These are phyloP conservation scores for Lysiphlebus fabarum DNA, from an alignment of 1,140 invertebrate species.

Conservation along the genomic window DNA sequence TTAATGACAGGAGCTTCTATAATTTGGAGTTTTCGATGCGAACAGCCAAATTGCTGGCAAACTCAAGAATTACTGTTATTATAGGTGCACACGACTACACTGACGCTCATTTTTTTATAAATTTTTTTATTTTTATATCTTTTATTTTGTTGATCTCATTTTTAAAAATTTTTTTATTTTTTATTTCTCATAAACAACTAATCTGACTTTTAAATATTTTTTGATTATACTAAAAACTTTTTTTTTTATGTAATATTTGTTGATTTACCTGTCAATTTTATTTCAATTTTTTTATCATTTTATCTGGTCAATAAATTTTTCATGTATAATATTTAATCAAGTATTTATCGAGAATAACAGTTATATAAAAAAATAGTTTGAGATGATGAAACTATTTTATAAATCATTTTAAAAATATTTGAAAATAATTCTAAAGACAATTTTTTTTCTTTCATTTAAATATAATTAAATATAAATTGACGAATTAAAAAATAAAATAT, in stretches of 20 bases:
- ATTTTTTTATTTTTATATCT: constrained; percentile 43
- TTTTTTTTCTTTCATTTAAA: too few species aligned
- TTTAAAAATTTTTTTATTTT: background rate
- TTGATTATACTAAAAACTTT: constrained; percentile 2
- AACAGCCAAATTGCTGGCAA: constrained; percentile 51
- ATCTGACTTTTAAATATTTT: background rate
- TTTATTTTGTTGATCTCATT: constrained; percentile 19
- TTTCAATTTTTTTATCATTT: background rate
- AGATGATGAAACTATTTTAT: constrained; percentile 38
- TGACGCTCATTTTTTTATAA: constrained; percentile 50
- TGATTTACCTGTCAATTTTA: constrained; percentile 10
- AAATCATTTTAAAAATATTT: background rate
- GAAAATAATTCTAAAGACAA: too few species aligned
- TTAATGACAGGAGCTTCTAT: constrained; percentile 55
- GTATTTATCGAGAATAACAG: constrained; percentile 11
- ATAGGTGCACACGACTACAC: constrained; percentile 39
- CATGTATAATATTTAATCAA: too few species aligned
- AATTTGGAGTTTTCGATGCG: constrained; percentile 54
- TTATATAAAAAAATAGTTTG: constrained; percentile 29
- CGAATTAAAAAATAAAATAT: too few species aligned
- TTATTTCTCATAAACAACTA: background rate
- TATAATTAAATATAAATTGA: too few species aligned
- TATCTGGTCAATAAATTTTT: background rate
- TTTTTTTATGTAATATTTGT: background rate
- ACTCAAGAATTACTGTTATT: constrained; percentile 55